phyloP scores from a whole-genome alignment of 2,888 invertebrate genomes.

The Strigamia crassipes region DNA sequence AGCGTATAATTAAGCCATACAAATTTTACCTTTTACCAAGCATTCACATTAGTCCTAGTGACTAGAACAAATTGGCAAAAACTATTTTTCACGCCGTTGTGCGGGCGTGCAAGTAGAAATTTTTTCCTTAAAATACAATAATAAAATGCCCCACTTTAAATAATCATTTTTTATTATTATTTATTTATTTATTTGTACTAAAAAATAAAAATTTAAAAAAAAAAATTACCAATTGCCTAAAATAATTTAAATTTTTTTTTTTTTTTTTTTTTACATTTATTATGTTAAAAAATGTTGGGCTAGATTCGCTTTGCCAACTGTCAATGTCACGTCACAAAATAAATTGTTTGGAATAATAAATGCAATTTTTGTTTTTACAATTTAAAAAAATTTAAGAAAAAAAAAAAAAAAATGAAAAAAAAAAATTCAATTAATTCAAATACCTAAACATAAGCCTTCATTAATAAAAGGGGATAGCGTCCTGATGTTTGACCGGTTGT shows the following conservation, averaged over 20 bases:
- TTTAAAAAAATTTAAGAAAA: neutral
- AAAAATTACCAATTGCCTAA: neutral
- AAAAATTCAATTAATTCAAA: neutral
- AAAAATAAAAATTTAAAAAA: neutral
- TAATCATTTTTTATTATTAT: neutral
- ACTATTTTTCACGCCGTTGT: neutral
- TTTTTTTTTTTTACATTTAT: neutral
- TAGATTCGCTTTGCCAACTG: neutral
- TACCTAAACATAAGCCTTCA: constrained; percentile 10
- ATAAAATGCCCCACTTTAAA: neutral
- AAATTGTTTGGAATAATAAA: constrained; percentile 7
- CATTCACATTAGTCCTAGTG: neutral
- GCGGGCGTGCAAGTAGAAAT: neutral
- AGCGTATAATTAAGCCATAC: neutral
- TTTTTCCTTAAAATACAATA: neutral
- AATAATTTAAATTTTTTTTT: neutral
- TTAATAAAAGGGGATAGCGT: neutral
- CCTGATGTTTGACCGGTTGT: neutral
- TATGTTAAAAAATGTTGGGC: neutral
- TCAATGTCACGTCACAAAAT: neutral
- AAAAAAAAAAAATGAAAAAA: too few relatives aligned
- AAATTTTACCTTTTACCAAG: neutral
- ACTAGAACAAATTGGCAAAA: constrained; percentile 4
- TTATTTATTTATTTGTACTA: neutral
- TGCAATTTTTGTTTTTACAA: neutral